A percentile compares a stretch with the other conserved stretches of the same genome.
phyloP scores from a whole-genome alignment of 2,113 vertebrate genomes.

The Alligator sinensis region DNA sequence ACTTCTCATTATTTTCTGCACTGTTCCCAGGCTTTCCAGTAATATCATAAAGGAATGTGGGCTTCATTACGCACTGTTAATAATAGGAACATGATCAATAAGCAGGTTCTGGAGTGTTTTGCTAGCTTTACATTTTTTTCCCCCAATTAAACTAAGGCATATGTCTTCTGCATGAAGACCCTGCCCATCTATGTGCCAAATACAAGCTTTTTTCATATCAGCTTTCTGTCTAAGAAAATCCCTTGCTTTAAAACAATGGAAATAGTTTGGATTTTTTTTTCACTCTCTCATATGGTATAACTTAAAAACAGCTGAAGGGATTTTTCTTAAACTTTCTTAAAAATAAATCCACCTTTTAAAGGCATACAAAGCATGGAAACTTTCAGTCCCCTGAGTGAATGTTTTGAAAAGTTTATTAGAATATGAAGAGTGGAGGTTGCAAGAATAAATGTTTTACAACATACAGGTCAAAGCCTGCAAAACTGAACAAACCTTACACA shows the following conservation, averaged over 20 bases:
- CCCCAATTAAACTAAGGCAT: fast-evolving
- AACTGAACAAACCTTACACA: not conserved
- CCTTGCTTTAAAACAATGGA: not conserved
- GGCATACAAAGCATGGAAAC: not conserved
- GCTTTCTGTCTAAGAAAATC: not conserved
- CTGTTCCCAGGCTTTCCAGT: not conserved
- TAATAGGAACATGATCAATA: fast-evolving
- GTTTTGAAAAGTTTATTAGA: not conserved
- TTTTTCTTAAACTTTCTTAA: not conserved
- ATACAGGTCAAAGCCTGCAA: not conserved
- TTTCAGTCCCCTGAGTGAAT: not conserved
- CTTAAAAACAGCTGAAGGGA: not conserved
- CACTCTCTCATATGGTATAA: not conserved
- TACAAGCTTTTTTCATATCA: not conserved
- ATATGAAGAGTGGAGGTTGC: not conserved
- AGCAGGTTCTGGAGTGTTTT: not conserved
- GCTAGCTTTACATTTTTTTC: not conserved
- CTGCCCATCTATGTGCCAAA: not conserved
- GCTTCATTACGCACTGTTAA: not conserved
- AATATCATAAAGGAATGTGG: not conserved
- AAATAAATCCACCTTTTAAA: not conserved
- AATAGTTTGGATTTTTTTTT: not conserved
- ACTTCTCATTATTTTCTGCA: not conserved
- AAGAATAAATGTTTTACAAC: not conserved
- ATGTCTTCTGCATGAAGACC: not conserved